phyloP scores from a whole-genome alignment of 2,888 invertebrate species.

The Lysandra coridon region DNA sequence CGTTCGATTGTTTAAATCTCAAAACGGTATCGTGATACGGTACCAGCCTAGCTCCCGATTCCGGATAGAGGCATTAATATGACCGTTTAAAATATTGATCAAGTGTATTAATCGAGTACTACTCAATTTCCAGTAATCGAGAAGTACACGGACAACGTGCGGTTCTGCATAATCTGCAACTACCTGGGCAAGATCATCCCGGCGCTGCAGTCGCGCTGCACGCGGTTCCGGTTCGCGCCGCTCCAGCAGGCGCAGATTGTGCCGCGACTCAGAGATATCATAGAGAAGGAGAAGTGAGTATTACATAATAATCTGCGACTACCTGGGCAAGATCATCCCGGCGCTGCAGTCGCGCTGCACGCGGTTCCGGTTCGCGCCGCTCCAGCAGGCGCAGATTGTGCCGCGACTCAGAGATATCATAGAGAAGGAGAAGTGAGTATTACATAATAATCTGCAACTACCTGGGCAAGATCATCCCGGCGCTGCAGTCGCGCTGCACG shows the following conservation, averaged over 20 bases:
- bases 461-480: constrained; percentile 98
- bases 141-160: constrained; percentile 98
- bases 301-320: constrained; percentile 92
- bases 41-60: no score
- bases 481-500: constrained; percentile 98
- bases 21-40: no score
- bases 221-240: constrained; percentile 97
- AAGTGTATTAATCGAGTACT: background rate
- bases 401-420: constrained; percentile 94
- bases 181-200: constrained; percentile 99
- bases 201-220: constrained; percentile 98
- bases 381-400: constrained; percentile 91
- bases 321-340: constrained; percentile 98
- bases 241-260: constrained; percentile 91
- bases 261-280: constrained; percentile 92
- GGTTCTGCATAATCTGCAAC: constrained; percentile 99
- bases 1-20: no score
- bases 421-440: constrained; percentile 87
- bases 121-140: constrained; percentile 89
- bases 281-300: constrained; percentile 88
- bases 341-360: constrained; percentile 99
- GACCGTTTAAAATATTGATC: no score
- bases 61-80: no score
- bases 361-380: constrained; percentile 96
- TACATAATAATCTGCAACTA: constrained; percentile 94